Evolutionary conservation across 2,797 vertebrate genomes (phyloP).

Genomic region (Rhynchotus rufescens): DNA sequence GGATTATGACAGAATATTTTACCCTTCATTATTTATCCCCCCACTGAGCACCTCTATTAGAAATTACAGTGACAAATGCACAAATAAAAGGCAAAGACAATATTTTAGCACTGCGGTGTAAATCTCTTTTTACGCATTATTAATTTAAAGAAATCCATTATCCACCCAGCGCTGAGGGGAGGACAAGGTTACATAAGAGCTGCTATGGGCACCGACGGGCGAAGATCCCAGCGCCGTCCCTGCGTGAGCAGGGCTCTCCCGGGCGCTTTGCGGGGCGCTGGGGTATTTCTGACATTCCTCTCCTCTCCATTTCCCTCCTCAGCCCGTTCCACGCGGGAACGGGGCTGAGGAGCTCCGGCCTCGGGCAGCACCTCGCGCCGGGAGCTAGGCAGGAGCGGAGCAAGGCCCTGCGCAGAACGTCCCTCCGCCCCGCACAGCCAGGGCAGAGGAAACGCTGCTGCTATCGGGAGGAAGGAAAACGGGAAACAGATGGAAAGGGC

Average conservation of each 20-base stretch:
- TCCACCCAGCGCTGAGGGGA: conserved; percentile 64
- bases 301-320: too few relatives aligned
- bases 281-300: neutral
- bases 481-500: conserved; percentile 87
- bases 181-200: conserved; percentile 49
- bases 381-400: neutral
- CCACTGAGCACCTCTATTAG: conserved; percentile 76
- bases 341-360: neutral
- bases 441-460: conserved; percentile 79
- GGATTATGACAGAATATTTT: conserved; percentile 79
- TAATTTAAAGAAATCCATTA: conserved; percentile 82
- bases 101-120: conserved; percentile 78
- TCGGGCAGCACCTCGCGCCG: neutral
- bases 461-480: conserved; percentile 88
- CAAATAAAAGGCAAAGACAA: conserved; percentile 85
- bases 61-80: conserved; percentile 83
- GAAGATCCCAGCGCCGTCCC: neutral
- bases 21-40: conserved; percentile 83
- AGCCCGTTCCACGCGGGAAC: too few relatives aligned
- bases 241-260: rapidly evolving
- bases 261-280: neutral
- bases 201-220: conserved; percentile 20
- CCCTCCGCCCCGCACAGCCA: conserved; percentile 8
- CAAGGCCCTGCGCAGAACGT: neutral
- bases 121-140: conserved; percentile 83